Base-by-base conservation (phyloP, 92 coral and sea anemone species). In the Virgularia gustaviana region DNA sequence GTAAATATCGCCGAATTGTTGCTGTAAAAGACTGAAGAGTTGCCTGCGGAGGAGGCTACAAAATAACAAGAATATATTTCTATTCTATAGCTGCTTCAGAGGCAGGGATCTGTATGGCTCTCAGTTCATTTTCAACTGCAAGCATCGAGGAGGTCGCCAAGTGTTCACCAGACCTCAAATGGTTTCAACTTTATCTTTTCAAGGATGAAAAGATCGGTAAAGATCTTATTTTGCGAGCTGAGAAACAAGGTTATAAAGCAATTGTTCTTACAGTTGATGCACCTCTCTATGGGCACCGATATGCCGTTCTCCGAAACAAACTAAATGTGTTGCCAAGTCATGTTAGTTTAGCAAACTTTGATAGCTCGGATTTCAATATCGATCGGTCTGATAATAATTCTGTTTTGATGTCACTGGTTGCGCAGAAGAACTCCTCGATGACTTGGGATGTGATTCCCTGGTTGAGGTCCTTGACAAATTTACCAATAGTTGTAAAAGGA, bases 231-330 rank as follows among this genome's bases (percentile, higher is more conserved):
- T 12, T 20, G 67, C 35, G 65, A 63, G 87, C 77, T 2, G 83
- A 78, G 41, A 19, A 58, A 7, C 53, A 63, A 18, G 87, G 87
- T 1, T 77, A 70, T 32, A 77, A 78, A 53, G 83, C 83, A n/a
- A 25, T 83, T 9, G 53, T 78, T 2, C 6, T 83, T 1, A 61
- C 87, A 2, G 77, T 63, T n/a, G 87, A 83, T 43, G 28, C 22
- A 30, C 79, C 79, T 37, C 28, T 34, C 4, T 13, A 18, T 20
- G 71, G 71, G 1, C 22, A 11, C 4, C 70, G 68, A 2, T 16
- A 64, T 39, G 63, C 42, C 9, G 52, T 42, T 34, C 11, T 38
- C 37, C 73, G 87, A 35, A 34, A 32, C 13, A 23, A 11, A 2
- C 78, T 83, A 44, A n/a, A n/a, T n/a, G 0, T 6, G 15, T 35